phyloP scores from a whole-genome alignment of 2,113 vertebrate species.

The Notechis scutatus region DNA sequence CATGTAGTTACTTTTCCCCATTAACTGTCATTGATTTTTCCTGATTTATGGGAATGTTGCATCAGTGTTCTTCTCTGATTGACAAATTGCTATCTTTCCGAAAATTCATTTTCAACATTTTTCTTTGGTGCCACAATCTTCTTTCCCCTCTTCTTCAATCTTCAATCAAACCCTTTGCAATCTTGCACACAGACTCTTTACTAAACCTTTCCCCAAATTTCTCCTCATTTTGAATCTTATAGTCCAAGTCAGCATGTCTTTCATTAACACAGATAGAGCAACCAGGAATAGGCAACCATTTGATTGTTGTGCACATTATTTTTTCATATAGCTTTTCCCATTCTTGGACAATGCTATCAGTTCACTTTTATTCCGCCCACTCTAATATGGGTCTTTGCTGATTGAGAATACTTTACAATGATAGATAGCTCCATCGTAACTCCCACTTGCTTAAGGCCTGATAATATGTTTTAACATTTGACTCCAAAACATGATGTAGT shows the following conservation, averaged over 20 bases:
- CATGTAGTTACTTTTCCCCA: background rate
- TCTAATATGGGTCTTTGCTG: background rate
- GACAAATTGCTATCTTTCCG: conserved; percentile 31
- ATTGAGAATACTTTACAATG: conserved; percentile 12
- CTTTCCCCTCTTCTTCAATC: conserved; percentile 16
- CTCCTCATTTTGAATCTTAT: background rate
- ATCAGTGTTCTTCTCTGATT: background rate
- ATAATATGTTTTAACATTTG: conserved; percentile 66
- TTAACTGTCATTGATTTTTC: background rate
- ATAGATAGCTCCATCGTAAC: conserved; percentile 38
- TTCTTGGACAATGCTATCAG: background rate
- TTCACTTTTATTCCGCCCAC: background rate
- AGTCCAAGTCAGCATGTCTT: background rate
- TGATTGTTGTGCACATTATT: background rate
- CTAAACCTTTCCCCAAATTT: background rate
- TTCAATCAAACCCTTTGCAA: background rate
- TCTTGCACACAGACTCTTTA: background rate
- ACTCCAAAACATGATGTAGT: conserved; percentile 39
- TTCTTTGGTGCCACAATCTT: conserved; percentile 21
- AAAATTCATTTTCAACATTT: conserved; percentile 19
- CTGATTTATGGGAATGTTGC: conserved; percentile 8
- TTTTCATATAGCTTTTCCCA: background rate
- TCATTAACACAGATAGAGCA: background rate
- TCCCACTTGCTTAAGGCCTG: conserved; percentile 38
- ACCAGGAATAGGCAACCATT: background rate